Percentiles rank a stretch among this genome's conserved stretches.
Conservation (phyloP, 2,113 vertebrate species). For the Eublepharis macularius region DNA sequence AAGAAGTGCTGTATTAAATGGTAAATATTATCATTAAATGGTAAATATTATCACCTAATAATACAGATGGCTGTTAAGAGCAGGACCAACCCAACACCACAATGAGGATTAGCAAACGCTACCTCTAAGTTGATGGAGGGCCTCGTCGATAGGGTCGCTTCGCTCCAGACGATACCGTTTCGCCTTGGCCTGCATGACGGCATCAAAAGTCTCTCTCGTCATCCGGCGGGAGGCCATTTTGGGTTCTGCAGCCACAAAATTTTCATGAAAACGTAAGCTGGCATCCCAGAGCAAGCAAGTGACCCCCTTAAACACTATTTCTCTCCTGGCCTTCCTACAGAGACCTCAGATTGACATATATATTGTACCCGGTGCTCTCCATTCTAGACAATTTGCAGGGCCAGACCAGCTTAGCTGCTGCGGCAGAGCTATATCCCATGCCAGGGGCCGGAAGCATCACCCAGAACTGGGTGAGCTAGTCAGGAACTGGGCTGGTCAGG, state of each 20-base stretch:
- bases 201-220: constrained; percentile 71
- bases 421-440: too few relatives aligned
- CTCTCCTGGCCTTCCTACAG: not conserved
- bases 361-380: not conserved
- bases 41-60: not conserved
- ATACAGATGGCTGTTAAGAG: not conserved
- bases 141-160: constrained; percentile 49
- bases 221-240: constrained; percentile 75
- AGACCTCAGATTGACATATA: not conserved
- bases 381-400: too few relatives aligned
- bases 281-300: too few relatives aligned
- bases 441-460: too few relatives aligned
- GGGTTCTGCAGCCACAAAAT: constrained; percentile 2
- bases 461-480: too few relatives aligned
- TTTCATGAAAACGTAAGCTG: too few relatives aligned
- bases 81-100: too few relatives aligned
- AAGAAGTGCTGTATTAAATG: too few relatives aligned
- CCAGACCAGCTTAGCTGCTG: not conserved
- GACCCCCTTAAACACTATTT: too few relatives aligned
- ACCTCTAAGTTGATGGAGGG: constrained; percentile 70
- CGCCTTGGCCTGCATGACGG: constrained; percentile 73
- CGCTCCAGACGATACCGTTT: constrained; percentile 68
- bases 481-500: too few relatives aligned
- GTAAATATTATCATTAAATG: not conserved
- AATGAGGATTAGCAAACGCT: not conserved